Conservation (phyloP, 2,888 invertebrate species). For the Theretra japonica region DNA sequence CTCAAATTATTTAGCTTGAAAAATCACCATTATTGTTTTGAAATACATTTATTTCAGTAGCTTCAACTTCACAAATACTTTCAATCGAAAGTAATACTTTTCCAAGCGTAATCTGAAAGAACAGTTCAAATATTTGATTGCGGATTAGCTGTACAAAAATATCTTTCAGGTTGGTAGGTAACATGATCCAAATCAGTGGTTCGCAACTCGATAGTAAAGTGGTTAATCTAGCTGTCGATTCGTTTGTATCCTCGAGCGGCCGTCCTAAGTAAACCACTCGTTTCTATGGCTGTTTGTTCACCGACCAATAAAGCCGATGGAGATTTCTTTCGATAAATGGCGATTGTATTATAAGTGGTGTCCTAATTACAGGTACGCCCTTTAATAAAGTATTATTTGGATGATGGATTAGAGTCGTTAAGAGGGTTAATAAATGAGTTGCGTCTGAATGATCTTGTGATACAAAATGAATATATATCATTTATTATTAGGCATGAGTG, state of each 20-base stretch:
- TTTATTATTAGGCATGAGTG: too few relatives aligned
- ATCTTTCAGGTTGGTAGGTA: slow-evolving; percentile 39
- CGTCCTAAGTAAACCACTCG: slow-evolving; percentile 76
- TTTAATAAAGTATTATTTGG: not conserved
- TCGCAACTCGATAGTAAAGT: slow-evolving; percentile 59
- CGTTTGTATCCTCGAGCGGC: slow-evolving; percentile 57
- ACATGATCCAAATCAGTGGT: slow-evolving; percentile 51
- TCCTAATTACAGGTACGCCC: slow-evolving; percentile 34
- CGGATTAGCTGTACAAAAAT: slow-evolving; percentile 29
- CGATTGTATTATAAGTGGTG: slow-evolving; percentile 42
- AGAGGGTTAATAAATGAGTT: not conserved
- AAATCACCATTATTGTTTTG: too few relatives aligned
- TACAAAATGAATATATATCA: too few relatives aligned
- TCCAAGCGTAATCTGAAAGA: not conserved
- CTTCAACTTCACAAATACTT: too few relatives aligned
- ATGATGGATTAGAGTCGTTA: not conserved
- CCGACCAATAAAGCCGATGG: slow-evolving; percentile 59
- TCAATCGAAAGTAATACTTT: not conserved
- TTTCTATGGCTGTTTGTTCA: slow-evolving; percentile 62
- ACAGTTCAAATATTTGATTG: slow-evolving; percentile 2
- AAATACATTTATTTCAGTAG: not conserved
- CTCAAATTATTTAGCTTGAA: too few relatives aligned
- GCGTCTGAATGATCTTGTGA: not conserved
- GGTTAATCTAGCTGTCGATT: slow-evolving; percentile 71
- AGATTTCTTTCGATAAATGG: slow-evolving; percentile 62